Percentiles rank a stretch among this genome's conserved stretches.
phyloP scores from a whole-genome alignment of 2,888 invertebrate genomes.

The Rugalucina vietnamica region DNA sequence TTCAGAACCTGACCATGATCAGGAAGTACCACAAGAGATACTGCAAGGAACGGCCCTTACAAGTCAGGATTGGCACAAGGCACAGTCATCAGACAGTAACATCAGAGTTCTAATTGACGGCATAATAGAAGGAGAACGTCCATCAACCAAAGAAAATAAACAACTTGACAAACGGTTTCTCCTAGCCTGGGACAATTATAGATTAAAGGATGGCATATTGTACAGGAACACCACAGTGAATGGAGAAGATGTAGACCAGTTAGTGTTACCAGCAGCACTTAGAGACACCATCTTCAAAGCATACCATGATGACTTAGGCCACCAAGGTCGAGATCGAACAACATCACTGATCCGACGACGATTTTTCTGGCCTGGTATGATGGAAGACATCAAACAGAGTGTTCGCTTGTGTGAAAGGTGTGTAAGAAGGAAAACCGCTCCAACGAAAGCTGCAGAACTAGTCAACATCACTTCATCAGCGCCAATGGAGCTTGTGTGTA shows the following conservation, averaged over 20 bases:
- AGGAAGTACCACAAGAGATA: neutral
- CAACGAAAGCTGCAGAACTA: neutral
- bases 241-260: neutral
- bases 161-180: neutral
- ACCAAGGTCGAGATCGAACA: constrained; percentile 1
- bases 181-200: neutral
- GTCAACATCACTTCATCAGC: constrained; percentile 24
- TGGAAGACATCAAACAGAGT: neutral
- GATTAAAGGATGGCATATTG: neutral
- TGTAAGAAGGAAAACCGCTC: constrained; percentile 14
- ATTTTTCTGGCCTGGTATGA: constrained; percentile 34
- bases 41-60: neutral
- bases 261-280: neutral
- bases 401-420: constrained; percentile 15
- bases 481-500: constrained; percentile 34
- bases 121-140: neutral
- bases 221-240: neutral
- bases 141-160: neutral
- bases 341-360: neutral
- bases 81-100: neutral
- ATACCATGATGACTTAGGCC: constrained; percentile 8
- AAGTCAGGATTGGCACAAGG: neutral
- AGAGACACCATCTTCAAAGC: constrained; percentile 5
- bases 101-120: neutral
- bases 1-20: neutral